These are phyloP conservation scores for Gasteruption jaculator DNA, from an alignment of 2,888 invertebrate genomes.

Conservation along the genomic window DNA sequence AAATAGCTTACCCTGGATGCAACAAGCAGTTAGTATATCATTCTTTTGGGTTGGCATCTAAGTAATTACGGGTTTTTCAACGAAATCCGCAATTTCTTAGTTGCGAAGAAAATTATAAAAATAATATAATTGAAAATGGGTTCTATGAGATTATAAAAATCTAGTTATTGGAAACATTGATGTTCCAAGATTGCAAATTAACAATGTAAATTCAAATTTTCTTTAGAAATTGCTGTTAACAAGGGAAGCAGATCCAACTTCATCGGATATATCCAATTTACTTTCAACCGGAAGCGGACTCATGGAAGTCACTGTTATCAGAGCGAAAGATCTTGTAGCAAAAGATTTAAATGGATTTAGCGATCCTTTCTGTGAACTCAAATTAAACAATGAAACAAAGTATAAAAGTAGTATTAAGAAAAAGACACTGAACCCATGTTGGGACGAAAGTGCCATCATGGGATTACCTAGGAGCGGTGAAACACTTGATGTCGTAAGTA, in stretches of 20 bases:
- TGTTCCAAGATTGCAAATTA: too few relatives aligned
- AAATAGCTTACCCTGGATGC: slow-evolving; percentile 49
- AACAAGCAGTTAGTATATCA: slow-evolving; percentile 43
- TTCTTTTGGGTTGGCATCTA: not conserved
- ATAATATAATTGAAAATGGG: not conserved
- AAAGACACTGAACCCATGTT: slow-evolving; percentile 55
- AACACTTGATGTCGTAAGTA: slow-evolving; percentile 53
- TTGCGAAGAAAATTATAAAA: slow-evolving; percentile 5
- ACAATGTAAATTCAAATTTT: slow-evolving; percentile 4
- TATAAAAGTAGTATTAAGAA: slow-evolving; percentile 55
- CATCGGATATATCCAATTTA: slow-evolving; percentile 46
- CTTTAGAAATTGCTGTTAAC: slow-evolving; percentile 42
- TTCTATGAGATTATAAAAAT: too few relatives aligned
- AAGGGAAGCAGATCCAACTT: slow-evolving; percentile 37
- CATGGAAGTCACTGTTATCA: slow-evolving; percentile 52
- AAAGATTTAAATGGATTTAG: slow-evolving; percentile 58
- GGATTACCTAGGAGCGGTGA: slow-evolving; percentile 50
- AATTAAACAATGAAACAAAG: slow-evolving; percentile 52
- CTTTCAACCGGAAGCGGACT: slow-evolving; percentile 49
- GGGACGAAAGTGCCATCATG: slow-evolving; percentile 56
- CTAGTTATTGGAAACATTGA: too few relatives aligned
- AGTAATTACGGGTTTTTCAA: not conserved
- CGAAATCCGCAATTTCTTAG: not conserved
- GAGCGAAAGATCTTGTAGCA: slow-evolving; percentile 54
- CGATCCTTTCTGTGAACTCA: slow-evolving; percentile 55